Percentiles rank a stretch among this genome's conserved stretches.
Conservation (phyloP, 2,888 invertebrate species). For the Smittia aterrima region DNA sequence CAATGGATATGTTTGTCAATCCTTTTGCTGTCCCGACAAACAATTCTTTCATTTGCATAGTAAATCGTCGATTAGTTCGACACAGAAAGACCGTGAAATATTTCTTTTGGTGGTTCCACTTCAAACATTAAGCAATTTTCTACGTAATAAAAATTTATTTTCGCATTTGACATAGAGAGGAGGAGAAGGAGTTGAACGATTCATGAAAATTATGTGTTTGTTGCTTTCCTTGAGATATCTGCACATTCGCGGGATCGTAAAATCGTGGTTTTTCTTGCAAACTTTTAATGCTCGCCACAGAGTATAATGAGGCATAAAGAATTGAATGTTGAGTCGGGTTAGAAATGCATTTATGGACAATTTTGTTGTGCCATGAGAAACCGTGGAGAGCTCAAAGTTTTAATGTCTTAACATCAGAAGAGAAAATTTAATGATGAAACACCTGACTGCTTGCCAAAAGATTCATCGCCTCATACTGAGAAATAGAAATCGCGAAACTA, state of each 20-base stretch:
- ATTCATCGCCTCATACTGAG: background rate
- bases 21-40: background rate
- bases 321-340: slow-evolving; percentile 26
- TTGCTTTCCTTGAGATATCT: background rate
- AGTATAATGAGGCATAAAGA: slow-evolving; percentile 39
- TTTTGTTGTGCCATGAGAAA: background rate
- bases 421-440: background rate
- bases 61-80: background rate
- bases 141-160: slow-evolving; percentile 2
- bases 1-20: slow-evolving; percentile 18
- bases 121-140: slow-evolving; percentile 10
- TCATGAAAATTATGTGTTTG: background rate
- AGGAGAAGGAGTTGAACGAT: background rate
- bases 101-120: background rate
- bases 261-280: background rate
- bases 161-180: slow-evolving; percentile 1
- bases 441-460: background rate
- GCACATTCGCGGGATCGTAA: background rate
- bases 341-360: slow-evolving; percentile 25
- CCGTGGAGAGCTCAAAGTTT: background rate
- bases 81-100: background rate
- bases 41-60: slow-evolving; percentile 12
- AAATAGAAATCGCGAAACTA: background rate
- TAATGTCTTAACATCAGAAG: background rate
- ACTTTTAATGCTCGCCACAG: slow-evolving; percentile 2